phyloP scores from a whole-genome alignment of 2,888 invertebrate genomes.

The Chrysolina haemoptera region DNA sequence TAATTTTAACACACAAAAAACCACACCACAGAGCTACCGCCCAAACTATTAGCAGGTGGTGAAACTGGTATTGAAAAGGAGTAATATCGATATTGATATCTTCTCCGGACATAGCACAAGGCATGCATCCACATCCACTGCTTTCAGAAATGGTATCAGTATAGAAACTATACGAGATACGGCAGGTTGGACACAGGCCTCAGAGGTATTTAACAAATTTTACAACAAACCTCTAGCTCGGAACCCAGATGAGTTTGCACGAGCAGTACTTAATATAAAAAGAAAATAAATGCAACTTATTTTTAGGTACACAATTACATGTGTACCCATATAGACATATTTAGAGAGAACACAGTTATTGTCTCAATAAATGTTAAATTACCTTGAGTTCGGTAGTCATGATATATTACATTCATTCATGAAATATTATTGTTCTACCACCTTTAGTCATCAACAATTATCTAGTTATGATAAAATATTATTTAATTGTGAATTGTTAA shows the following conservation, averaged over 20 bases:
- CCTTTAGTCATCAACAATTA: too few species aligned
- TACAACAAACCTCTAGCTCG: conserved; percentile 40
- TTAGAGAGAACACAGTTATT: too few species aligned
- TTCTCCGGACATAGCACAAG: conserved; percentile 40
- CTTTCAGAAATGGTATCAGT: conserved; percentile 37
- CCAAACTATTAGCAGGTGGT: conserved; percentile 46
- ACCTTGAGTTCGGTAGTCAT: too few species aligned
- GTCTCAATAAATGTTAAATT: too few species aligned
- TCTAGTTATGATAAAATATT: background rate
- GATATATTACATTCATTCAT: too few species aligned
- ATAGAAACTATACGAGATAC: conserved; percentile 43
- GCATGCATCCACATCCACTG: conserved; percentile 43
- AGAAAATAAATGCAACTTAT: background rate
- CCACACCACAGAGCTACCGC: conserved; percentile 38
- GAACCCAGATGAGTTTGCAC: conserved; percentile 34
- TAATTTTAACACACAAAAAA: conserved; percentile 41
- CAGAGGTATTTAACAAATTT: conserved; percentile 38
- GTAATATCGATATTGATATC: conserved; percentile 36
- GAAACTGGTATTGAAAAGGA: conserved; percentile 37
- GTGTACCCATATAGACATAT: background rate
- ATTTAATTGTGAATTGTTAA: too few species aligned
- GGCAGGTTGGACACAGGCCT: conserved; percentile 42
- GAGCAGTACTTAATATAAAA: conserved; percentile 34
- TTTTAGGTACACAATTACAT: background rate
- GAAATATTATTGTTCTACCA: too few species aligned